Evolutionary conservation across 2,113 vertebrate genomes (phyloP).

Genomic region (Pristiophorus japonicus): DNA sequence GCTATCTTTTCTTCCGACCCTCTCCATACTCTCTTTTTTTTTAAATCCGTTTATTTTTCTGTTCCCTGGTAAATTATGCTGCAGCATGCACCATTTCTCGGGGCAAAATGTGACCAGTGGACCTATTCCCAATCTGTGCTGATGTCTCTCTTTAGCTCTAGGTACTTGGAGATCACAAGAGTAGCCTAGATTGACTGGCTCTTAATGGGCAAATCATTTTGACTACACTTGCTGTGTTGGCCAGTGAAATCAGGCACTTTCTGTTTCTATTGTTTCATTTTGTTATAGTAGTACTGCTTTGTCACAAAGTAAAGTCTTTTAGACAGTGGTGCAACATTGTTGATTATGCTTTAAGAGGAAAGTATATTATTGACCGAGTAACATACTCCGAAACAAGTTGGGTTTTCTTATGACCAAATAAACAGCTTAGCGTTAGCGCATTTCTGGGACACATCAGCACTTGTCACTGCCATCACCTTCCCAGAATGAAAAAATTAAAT

Average conservation of each 20-base stretch:
- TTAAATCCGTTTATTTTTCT: background rate
- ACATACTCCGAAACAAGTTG: background rate
- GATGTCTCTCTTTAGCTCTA: background rate
- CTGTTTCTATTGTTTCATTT: background rate
- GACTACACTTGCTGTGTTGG: background rate
- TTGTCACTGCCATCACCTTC: background rate
- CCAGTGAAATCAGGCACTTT: background rate
- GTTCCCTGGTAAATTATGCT: background rate
- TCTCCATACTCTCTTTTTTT: background rate
- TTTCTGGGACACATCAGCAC: background rate
- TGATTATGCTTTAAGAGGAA: background rate
- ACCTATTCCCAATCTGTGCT: background rate
- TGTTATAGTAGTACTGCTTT: background rate
- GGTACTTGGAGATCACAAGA: background rate
- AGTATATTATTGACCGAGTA: background rate
- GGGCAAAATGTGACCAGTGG: background rate
- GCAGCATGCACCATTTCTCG: background rate
- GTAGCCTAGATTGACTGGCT: background rate
- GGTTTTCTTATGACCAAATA: background rate
- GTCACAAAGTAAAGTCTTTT: background rate
- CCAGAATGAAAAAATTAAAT: background rate
- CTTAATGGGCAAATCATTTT: background rate
- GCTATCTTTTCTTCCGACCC: background rate
- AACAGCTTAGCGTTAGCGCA: too few relatives aligned
- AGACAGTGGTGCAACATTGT: background rate